These are phyloP conservation scores for Hestina assimilis DNA, from an alignment of 1,140 invertebrate species.

Conservation along the genomic window DNA sequence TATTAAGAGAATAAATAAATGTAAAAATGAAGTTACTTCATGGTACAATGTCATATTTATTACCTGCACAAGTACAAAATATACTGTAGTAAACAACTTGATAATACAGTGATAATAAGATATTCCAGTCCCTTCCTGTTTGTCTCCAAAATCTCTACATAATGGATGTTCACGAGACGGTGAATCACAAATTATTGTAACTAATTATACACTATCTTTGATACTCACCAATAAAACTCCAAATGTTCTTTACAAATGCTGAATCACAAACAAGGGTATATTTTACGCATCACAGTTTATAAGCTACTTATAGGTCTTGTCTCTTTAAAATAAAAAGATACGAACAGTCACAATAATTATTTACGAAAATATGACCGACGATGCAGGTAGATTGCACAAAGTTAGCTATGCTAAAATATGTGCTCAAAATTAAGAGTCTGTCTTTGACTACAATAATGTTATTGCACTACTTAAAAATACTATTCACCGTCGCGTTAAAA, in stretches of 20 bases:
- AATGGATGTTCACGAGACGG: conserved; percentile 29
- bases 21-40: too few species aligned
- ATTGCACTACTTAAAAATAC: conserved; percentile 66
- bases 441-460: conserved; percentile 46
- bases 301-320: conserved; percentile 44
- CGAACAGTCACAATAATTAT: conserved; percentile 55
- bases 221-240: conserved; percentile 60
- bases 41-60: not conserved
- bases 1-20: not conserved
- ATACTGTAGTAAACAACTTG: conserved; percentile 16
- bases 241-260: conserved; percentile 12
- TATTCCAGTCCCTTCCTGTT: conserved; percentile 34
- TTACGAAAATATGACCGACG: conserved; percentile 63
- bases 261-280: conserved; percentile 21
- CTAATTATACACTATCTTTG: conserved; percentile 28
- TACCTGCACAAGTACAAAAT: conserved; percentile 5
- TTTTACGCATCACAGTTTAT: conserved; percentile 50
- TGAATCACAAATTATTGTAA: conserved; percentile 42
- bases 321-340: conserved; percentile 51
- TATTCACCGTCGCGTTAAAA: conserved; percentile 47
- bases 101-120: conserved; percentile 17
- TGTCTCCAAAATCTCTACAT: conserved; percentile 31
- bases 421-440: conserved; percentile 42
- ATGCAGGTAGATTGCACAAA: conserved; percentile 73
- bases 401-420: conserved; percentile 48